Base-by-base conservation (phyloP, 1,140 invertebrate genomes). In the Caenorhabditis briggsae region DNA sequence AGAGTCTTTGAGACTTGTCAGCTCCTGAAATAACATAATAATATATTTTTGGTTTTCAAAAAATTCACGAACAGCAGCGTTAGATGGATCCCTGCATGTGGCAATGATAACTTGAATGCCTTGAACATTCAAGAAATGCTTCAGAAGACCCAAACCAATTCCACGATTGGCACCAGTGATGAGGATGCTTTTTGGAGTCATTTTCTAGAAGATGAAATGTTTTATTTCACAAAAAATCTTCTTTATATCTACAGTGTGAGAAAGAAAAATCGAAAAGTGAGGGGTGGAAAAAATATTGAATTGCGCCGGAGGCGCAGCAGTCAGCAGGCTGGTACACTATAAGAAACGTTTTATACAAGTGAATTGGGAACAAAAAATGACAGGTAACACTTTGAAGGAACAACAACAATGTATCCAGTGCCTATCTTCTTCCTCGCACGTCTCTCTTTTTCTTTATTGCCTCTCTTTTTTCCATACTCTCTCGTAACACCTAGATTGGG, bases 141-240 rank as follows among this genome's bases (percentile, higher is more conserved):
- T 56, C 11, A 89, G 48, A 83, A 97, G 93, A 65, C 96, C 96
- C 48, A 97, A 93, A n/a, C 96, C 96, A 61, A 97, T 93, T 2
- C 96, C 96, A 53, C 96, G 94, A 92, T 96, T 97, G 74, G 95
- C 95, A 25, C 96, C 96, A 8, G 96, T 97, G 50, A 89, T 74
- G 25, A 89, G 74, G 20, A 89, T 56, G 50, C 48, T 56, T 33
- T 70, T 56, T 43, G 87, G 87, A 18, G 85, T 11, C 74, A 86
- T 86, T 50, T 82, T 55, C 18, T 0, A n/a, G n/a, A 78, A 8
- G 23, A 11, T 23, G 43, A 2, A 25, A 43, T 2, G 33, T 33
- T 33, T 33, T 1, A 33, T 33, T 33, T 33, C 33, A n/a, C n/a
- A n/a, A n/a, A n/a, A n/a, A n/a, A n/a, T n/a, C n/a, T n/a, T n/a